phyloP scores from a whole-genome alignment of 2,113 vertebrate genomes.

The Xenopus borealis region DNA sequence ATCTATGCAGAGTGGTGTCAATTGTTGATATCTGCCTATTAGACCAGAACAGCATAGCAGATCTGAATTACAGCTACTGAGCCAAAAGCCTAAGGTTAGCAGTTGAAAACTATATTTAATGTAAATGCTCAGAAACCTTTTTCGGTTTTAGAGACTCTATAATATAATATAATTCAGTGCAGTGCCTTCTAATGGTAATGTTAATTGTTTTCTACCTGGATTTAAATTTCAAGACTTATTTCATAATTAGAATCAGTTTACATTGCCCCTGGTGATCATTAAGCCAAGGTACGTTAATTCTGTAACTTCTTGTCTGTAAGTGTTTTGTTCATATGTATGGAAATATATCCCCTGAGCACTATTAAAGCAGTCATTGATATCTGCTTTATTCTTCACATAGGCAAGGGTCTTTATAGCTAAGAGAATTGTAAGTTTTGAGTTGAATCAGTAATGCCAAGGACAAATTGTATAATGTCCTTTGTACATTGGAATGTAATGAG shows the following conservation, averaged over 20 bases:
- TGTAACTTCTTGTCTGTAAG: neutral
- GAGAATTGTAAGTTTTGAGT: constrained; percentile 42
- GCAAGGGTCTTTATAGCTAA: constrained; percentile 48
- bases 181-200: neutral
- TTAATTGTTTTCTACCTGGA: neutral
- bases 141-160: too few species aligned
- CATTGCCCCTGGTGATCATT: neutral
- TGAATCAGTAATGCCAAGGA: too few species aligned
- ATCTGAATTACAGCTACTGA: too few species aligned
- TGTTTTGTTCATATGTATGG: constrained; percentile 37
- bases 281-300: constrained; percentile 37
- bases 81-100: too few species aligned
- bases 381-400: constrained; percentile 38
- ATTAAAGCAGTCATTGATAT: neutral
- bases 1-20: too few species aligned
- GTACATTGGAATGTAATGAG: too few species aligned
- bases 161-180: too few species aligned
- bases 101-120: too few species aligned
- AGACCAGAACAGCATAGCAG: too few species aligned
- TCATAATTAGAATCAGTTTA: neutral
- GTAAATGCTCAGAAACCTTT: too few species aligned
- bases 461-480: too few species aligned
- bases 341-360: constrained; percentile 32
- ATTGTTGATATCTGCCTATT: too few species aligned
- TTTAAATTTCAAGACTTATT: neutral